Conservation (phyloP, 2,113 vertebrate species). For the Rhynchomys soricoides region DNA sequence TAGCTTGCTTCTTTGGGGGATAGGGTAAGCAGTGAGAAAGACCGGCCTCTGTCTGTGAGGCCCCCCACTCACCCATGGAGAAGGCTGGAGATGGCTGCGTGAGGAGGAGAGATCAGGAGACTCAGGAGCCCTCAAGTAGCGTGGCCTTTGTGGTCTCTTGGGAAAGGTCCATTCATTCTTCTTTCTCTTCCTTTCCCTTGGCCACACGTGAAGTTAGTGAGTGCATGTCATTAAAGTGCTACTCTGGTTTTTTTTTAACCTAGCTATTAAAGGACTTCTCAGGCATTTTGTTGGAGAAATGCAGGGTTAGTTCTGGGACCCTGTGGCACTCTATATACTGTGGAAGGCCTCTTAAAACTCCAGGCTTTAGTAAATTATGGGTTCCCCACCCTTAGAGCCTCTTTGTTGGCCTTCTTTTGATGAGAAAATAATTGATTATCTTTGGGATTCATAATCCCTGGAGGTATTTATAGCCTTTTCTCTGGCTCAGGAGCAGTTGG, state of each 20-base stretch:
- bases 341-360: constrained; percentile 52
- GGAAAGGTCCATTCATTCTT: not conserved
- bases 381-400: not conserved
- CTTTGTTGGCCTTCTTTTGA: constrained; percentile 70
- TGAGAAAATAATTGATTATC: constrained; percentile 79
- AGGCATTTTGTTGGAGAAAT: constrained; percentile 40
- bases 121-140: accelerated
- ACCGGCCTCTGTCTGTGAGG: not conserved
- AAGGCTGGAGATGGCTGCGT: not conserved
- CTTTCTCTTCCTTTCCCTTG: not conserved
- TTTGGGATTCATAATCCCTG: constrained; percentile 66
- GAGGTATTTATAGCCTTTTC: constrained; percentile 55
- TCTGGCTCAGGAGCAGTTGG: not conserved
- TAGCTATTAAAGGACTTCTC: constrained; percentile 9
- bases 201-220: not conserved
- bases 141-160: too few relatives aligned
- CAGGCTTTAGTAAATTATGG: constrained; percentile 60
- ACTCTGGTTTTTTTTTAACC: not conserved
- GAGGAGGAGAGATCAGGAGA: not conserved
- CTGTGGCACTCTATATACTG: constrained; percentile 8
- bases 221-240: not conserved
- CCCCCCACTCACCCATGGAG: not conserved
- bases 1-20: not conserved
- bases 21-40: too few relatives aligned
- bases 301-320: not conserved